Percentiles rank a stretch among this genome's conserved stretches.
These are phyloP conservation scores for Delphinapterus leucas DNA, from an alignment of 2,113 vertebrate genomes.

Conservation along the genomic window DNA sequence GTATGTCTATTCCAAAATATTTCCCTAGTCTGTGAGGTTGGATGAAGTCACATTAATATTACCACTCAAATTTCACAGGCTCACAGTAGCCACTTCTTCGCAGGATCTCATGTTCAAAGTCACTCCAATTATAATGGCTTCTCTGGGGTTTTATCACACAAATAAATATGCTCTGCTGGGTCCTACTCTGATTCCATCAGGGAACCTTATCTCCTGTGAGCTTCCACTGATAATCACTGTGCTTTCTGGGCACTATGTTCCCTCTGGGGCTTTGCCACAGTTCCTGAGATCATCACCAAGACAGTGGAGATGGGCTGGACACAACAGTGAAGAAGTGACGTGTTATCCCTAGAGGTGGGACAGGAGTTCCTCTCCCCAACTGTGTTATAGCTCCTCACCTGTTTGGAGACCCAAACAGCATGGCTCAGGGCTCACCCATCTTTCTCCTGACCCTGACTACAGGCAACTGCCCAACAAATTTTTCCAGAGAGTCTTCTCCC, in stretches of 20 bases:
- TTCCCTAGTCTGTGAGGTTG: not conserved
- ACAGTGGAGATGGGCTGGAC: not conserved
- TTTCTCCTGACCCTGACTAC: not conserved
- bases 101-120: not conserved
- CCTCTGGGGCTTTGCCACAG: not conserved
- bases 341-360: not conserved
- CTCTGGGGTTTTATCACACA: not conserved
- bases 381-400: not conserved
- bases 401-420: not conserved
- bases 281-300: not conserved
- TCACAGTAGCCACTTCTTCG: not conserved
- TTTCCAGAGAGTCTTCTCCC: not conserved
- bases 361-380: not conserved
- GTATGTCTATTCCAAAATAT: not conserved
- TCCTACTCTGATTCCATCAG: not conserved
- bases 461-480: not conserved
- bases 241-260: not conserved
- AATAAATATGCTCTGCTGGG: not conserved
- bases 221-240: not conserved
- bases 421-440: fast-evolving
- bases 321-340: not conserved
- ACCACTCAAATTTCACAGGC: not conserved
- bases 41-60: not conserved
- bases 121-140: not conserved
- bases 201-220: not conserved